Evolutionary conservation across 2,888 invertebrate genomes (phyloP), one percentile per base, ranked within the genome.

Genomic region (Melieria omissa): DNA sequence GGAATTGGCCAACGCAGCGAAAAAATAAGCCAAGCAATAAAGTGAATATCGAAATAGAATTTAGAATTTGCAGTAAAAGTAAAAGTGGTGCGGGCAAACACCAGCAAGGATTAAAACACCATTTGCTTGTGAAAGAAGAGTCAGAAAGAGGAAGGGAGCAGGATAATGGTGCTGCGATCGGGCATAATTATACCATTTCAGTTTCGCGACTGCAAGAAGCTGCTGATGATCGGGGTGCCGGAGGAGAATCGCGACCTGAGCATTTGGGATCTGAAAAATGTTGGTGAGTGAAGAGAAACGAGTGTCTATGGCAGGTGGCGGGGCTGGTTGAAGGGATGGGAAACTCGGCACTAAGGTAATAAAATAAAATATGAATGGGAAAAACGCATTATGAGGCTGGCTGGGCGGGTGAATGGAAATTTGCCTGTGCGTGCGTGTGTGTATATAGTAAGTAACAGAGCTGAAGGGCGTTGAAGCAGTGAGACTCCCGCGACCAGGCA

Each of bases 151-250:
- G 75, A 78, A 77, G 76, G 77, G 76, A 76, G 81, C 77, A 78
- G 44, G 75, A 84, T 80, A 79, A 85, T 85, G 86, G 81, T 81
- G 76, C 78, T 85, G 76, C 83, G 83, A 69, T 82, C 84, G 74
- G 80, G 85, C 65, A 82, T 81, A 70, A 85, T 85, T 74, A 80
- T 85, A 75, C 86, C 85, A 73, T 86, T 85, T 84, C 84, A 83
- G 79, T 84, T 81, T 78, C 82, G 85, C 71, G 83, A 83, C 76
- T 80, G 78, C 16, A 86, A 85, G 71, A 85, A 85, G 73, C 77
- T 85, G 65, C 77, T 85, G 42, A 83, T 81, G 81, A 81, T 86
- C 74, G 81, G 82, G 61, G 81, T 82, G 41, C 79, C 82, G 66
- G 81, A 83, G 73, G 81, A 83, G 63, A 80, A 81, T 75, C 76